phyloP scores from a whole-genome alignment of 2,113 vertebrate genomes.

The Acanthochromis polyacanthus region DNA sequence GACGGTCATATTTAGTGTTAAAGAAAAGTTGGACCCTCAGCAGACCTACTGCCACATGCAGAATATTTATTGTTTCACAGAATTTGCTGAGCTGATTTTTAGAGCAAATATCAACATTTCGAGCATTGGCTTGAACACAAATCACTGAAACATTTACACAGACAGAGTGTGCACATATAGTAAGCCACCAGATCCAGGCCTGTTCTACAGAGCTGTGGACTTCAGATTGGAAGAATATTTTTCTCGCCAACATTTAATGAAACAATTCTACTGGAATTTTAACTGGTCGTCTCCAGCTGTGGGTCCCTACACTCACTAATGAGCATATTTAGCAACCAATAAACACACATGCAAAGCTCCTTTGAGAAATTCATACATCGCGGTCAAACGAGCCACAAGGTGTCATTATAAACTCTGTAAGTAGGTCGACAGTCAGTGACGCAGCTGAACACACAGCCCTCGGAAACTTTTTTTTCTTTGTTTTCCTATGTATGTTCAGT shows the following conservation, averaged over 20 bases:
- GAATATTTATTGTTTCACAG: background rate
- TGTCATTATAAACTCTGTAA: constrained; percentile 1
- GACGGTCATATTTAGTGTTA: background rate
- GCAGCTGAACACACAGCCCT: background rate
- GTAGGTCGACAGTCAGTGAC: constrained; percentile 19
- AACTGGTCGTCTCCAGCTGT: background rate
- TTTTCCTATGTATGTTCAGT: constrained; percentile 27
- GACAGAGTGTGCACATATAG: too few species aligned
- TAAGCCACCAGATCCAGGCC: too few species aligned
- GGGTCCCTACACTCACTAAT: background rate
- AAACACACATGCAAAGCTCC: background rate
- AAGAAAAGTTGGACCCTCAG: background rate
- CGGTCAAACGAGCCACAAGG: background rate
- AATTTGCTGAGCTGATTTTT: background rate
- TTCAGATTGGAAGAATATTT: background rate
- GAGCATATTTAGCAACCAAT: background rate
- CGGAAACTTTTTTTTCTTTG: constrained; percentile 3
- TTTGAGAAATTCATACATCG: background rate
- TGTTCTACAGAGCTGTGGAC: too few species aligned
- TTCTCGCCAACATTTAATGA: background rate
- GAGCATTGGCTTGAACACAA: background rate
- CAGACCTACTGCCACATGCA: too few species aligned
- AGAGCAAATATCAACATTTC: too few species aligned
- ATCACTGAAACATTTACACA: background rate
- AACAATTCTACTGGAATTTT: constrained; percentile 5